Conservation (phyloP, 2,797 vertebrate genomes). For the Stomatorhinus walkeri region DNA sequence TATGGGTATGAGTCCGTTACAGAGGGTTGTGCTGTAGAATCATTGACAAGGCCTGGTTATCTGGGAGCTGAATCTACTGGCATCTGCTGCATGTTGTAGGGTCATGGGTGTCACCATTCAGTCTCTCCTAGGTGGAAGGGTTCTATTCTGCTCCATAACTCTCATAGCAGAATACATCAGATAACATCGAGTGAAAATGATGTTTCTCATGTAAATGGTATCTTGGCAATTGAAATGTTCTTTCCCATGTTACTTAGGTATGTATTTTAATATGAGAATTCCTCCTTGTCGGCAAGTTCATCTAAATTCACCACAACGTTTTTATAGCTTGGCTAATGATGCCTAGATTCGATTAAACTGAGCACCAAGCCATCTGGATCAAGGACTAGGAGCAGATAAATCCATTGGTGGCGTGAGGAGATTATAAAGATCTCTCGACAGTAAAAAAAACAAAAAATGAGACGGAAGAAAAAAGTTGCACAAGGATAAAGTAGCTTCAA, state of each 20-base stretch:
- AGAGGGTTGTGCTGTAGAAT: neutral
- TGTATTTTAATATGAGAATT: neutral
- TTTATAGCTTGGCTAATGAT: conserved; percentile 3
- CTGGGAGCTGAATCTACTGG: neutral
- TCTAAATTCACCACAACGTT: neutral
- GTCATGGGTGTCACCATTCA: neutral
- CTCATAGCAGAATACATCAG: neutral
- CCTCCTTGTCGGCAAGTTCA: neutral
- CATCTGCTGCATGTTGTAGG: neutral
- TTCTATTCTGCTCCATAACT: too few relatives aligned
- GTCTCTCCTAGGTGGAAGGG: too few relatives aligned
- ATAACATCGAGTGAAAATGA: neutral
- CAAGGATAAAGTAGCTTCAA: neutral
- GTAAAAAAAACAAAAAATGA: neutral
- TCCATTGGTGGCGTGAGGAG: neutral
- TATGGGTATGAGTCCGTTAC: neutral
- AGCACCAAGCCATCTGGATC: conserved; percentile 19
- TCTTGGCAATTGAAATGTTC: neutral
- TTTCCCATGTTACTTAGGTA: neutral
- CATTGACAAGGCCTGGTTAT: neutral
- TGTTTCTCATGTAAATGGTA: neutral
- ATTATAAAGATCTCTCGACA: neutral
- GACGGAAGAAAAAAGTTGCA: neutral
- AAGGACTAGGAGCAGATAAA: conserved; percentile 35
- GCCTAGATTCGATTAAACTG: neutral